These are phyloP conservation scores for Pandemis corylana DNA, from an alignment of 2,888 invertebrate genomes.

Conservation along the genomic window DNA sequence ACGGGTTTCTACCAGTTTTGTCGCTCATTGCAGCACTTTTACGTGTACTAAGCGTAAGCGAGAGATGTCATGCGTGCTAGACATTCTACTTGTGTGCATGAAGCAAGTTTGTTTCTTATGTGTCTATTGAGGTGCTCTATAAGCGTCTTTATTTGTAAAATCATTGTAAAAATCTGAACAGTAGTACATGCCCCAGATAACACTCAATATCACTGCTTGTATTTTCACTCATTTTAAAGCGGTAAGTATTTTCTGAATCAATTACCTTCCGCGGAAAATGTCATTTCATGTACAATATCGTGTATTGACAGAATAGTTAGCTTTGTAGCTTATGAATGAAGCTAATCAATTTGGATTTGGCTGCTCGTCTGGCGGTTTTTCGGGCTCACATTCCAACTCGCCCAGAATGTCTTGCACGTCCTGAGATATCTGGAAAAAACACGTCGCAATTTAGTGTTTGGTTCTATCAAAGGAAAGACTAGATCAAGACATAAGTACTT, in stretches of 20 bases:
- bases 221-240: not conserved
- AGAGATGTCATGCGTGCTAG: not conserved
- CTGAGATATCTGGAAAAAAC: constrained; percentile 53
- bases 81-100: not conserved
- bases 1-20: too few species aligned
- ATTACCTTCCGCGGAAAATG: constrained; percentile 32
- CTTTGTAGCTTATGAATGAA: not conserved
- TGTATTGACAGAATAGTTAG: constrained; percentile 1
- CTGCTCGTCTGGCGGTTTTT: constrained; percentile 11
- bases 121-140: not conserved
- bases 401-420: constrained; percentile 57
- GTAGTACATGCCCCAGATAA: not conserved
- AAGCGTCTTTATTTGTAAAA: not conserved
- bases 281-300: constrained; percentile 8
- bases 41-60: not conserved
- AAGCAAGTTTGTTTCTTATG: too few species aligned
- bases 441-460: not conserved
- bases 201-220: not conserved
- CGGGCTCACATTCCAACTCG: constrained; percentile 48
- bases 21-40: not conserved
- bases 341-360: constrained; percentile 10
- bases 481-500: not conserved
- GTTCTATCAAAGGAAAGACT: not conserved
- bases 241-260: not conserved
- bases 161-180: not conserved